phyloP scores from a whole-genome alignment of 2,113 vertebrate species.

The Octodon degus region DNA sequence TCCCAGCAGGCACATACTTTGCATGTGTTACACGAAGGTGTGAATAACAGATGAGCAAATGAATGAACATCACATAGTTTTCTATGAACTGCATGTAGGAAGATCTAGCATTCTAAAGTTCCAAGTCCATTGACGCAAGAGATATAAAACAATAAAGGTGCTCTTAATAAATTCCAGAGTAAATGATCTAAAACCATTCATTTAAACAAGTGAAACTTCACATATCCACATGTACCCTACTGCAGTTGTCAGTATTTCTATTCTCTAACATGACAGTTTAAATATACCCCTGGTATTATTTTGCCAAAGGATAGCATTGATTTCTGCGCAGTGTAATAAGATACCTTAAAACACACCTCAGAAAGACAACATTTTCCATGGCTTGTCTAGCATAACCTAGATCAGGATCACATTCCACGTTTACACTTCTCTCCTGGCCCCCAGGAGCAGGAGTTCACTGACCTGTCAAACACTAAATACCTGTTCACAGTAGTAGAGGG shows the following conservation, averaged over 20 bases:
- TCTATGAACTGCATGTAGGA: background rate
- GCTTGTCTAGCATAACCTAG: background rate
- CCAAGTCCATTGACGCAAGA: background rate
- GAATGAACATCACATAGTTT: background rate
- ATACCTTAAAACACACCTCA: slow-evolving; percentile 10
- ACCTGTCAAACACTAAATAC: background rate
- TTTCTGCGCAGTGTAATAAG: slow-evolving; percentile 34
- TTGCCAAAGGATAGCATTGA: slow-evolving; percentile 29
- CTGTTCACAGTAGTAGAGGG: background rate
- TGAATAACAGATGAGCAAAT: background rate
- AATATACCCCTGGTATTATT: slow-evolving; percentile 36
- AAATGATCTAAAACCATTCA: slow-evolving; percentile 2
- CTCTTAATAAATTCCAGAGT: background rate
- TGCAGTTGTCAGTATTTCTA: slow-evolving; percentile 26
- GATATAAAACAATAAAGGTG: slow-evolving; percentile 1
- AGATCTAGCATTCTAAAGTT: background rate
- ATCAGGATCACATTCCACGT: background rate
- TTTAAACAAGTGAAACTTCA: background rate
- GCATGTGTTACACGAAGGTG: background rate
- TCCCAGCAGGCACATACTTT: background rate
- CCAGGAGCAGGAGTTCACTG: background rate
- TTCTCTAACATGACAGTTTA: slow-evolving; percentile 26
- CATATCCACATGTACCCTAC: background rate
- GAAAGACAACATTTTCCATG: background rate
- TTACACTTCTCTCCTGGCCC: background rate